Evolutionary conservation across 2,797 vertebrate genomes (phyloP).

Genomic region (Lindbergichthys nudifrons): DNA sequence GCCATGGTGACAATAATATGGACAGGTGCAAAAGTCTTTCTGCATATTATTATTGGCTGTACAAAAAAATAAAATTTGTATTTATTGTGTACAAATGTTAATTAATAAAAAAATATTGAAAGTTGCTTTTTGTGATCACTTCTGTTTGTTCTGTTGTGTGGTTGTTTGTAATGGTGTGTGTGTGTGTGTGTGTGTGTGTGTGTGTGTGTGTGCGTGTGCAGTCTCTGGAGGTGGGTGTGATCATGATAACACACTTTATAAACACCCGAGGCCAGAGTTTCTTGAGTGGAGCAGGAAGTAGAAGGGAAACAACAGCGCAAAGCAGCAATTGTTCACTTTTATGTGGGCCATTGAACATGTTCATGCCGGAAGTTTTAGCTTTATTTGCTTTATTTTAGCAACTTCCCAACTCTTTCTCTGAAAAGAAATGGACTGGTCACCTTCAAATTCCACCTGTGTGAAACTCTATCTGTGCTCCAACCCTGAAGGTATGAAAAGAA

Average conservation of each 20-base stretch:
- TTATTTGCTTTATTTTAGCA: background rate
- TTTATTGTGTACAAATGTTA: conserved; percentile 99
- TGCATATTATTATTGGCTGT: conserved; percentile 95
- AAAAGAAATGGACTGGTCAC: conserved; percentile 35
- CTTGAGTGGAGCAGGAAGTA: conserved; percentile 58
- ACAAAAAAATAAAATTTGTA: conserved; percentile 99
- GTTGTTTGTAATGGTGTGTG: background rate
- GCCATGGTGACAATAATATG: conserved; percentile 88
- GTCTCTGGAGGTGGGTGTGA: conserved; percentile 63
- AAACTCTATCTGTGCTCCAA: conserved; percentile 85
- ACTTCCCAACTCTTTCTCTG: conserved; percentile 1
- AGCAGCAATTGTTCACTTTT: conserved; percentile 1
- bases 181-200: conserved; percentile 10
- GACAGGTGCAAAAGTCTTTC: conserved; percentile 87
- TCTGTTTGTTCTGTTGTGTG: background rate
- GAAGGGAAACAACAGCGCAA: conserved; percentile 8
- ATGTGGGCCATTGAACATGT: background rate
- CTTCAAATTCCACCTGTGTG: conserved; percentile 63
- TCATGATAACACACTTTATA: conserved; percentile 36
- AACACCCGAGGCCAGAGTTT: conserved; percentile 57
- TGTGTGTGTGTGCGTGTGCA: conserved; percentile 5
- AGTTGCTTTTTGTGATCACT: conserved; percentile 10
- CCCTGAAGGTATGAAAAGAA: conserved; percentile 78
- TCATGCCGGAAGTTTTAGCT: background rate
- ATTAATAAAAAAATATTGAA: conserved; percentile 92